Percentiles rank a stretch among this genome's conserved stretches.
Conservation (phyloP, 2,113 vertebrate genomes). For the Ptychochromis oligacanthus region DNA sequence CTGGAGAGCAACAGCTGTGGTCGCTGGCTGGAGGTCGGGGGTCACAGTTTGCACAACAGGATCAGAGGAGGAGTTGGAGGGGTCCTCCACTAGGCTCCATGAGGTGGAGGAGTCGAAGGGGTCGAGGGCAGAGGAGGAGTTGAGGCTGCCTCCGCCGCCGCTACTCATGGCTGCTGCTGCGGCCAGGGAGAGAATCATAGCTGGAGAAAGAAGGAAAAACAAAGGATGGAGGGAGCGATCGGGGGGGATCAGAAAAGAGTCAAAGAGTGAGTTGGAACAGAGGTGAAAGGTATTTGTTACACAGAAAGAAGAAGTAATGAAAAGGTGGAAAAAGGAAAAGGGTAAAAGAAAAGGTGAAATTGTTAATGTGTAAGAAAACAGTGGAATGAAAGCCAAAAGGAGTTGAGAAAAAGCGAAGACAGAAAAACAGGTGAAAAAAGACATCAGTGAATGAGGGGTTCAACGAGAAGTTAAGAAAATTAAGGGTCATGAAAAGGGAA, state of each 20-base stretch:
- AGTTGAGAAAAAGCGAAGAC: not conserved
- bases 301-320: not conserved
- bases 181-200: slow-evolving; percentile 84
- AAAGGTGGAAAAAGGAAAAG: not conserved
- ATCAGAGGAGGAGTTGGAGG: slow-evolving; percentile 73
- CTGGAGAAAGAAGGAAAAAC: slow-evolving; percentile 57
- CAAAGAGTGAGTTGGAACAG: not conserved
- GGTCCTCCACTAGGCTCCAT: slow-evolving; percentile 71
- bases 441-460: too few relatives aligned
- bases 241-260: not conserved
- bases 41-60: slow-evolving; percentile 59
- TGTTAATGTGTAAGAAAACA: too few relatives aligned
- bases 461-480: too few relatives aligned
- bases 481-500: too few relatives aligned
- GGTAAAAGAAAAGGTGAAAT: too few relatives aligned
- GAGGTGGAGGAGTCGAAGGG: slow-evolving; percentile 71
- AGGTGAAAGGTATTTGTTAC: not conserved
- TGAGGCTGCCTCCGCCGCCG: slow-evolving; percentile 56
- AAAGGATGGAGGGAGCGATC: not conserved
- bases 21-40: slow-evolving; percentile 62
- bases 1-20: slow-evolving; percentile 2
- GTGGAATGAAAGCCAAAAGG: not conserved
- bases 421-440: too few relatives aligned
- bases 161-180: slow-evolving; percentile 76
- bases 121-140: slow-evolving; percentile 73